These are phyloP conservation scores for Todiramphus chloris DNA, from an alignment of 2,113 vertebrate genomes.

Conservation along the genomic window DNA sequence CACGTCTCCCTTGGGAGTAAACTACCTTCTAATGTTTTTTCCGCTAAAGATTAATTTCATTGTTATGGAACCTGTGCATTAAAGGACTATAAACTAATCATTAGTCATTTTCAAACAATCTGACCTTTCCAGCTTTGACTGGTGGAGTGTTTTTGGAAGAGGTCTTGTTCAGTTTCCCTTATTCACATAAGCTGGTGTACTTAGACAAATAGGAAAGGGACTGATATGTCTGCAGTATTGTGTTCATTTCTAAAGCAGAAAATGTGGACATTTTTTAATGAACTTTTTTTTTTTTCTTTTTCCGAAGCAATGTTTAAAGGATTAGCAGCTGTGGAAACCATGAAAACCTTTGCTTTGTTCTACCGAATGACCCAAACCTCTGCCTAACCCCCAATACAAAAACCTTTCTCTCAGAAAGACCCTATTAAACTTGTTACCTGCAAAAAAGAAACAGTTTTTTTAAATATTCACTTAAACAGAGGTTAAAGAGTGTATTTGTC, in stretches of 20 bases:
- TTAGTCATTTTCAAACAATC: conserved; percentile 82
- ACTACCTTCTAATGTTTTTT: conserved; percentile 84
- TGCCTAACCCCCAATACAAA: not conserved
- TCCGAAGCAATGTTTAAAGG: not conserved
- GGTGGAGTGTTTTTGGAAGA: conserved; percentile 49
- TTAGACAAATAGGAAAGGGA: not conserved
- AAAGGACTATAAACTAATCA: conserved; percentile 89
- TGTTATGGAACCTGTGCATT: conserved; percentile 86
- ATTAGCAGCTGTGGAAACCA: conserved; percentile 18
- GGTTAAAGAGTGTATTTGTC: not conserved
- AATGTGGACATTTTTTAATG: not conserved
- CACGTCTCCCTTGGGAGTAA: conserved; percentile 77
- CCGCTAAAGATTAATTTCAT: conserved; percentile 83
- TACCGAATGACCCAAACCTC: not conserved
- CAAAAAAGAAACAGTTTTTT: not conserved
- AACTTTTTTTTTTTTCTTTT: not conserved
- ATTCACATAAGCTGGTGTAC: conserved; percentile 9
- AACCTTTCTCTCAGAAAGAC: not conserved
- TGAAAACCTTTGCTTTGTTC: conserved; percentile 20
- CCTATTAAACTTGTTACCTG: not conserved
- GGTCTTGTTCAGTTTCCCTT: conserved; percentile 40
- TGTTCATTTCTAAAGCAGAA: conserved; percentile 40
- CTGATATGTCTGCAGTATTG: not conserved
- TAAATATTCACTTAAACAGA: not conserved
- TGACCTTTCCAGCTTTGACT: conserved; percentile 76